Percentiles rank a stretch among this genome's conserved stretches.
phyloP scores from a whole-genome alignment of 2,888 invertebrate species.

The Cheiracanthium punctorium region DNA sequence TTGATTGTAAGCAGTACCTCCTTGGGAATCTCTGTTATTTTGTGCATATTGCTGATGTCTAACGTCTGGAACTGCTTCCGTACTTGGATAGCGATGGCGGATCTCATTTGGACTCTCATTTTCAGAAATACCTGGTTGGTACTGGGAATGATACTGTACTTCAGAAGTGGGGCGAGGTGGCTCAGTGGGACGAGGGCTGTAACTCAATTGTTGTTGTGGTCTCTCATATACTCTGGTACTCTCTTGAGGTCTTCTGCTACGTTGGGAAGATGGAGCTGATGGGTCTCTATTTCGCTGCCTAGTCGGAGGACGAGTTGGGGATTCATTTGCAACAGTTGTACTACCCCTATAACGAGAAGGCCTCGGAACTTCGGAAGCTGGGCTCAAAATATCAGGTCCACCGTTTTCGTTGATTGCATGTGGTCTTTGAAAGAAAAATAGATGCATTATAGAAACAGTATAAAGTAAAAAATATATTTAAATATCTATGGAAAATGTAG shows the following conservation, averaged over 20 bases:
- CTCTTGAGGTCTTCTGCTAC: slow-evolving; percentile 9
- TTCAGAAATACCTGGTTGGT: background rate
- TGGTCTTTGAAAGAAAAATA: background rate
- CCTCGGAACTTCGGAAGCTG: background rate
- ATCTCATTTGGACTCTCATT: background rate
- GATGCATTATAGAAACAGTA: too few species aligned
- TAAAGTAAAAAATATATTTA: too few species aligned
- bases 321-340: background rate
- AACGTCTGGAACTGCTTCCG: background rate
- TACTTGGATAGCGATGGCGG: background rate
- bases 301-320: background rate
- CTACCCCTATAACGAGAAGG: slow-evolving; percentile 22
- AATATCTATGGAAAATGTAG: too few species aligned
- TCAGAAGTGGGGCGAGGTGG: background rate
- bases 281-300: background rate
- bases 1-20: slow-evolving; percentile 16
- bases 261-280: background rate
- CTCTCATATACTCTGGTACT: background rate
- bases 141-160: slow-evolving; percentile 21
- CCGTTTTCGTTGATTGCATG: background rate
- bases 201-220: background rate
- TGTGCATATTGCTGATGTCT: background rate
- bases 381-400: background rate
- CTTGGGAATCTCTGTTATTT: background rate
- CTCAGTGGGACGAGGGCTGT: background rate